Percentiles rank a stretch among this genome's conserved stretches.
phyloP scores from a whole-genome alignment of 1,140 invertebrate genomes.

The Drosophila pruinosa region DNA sequence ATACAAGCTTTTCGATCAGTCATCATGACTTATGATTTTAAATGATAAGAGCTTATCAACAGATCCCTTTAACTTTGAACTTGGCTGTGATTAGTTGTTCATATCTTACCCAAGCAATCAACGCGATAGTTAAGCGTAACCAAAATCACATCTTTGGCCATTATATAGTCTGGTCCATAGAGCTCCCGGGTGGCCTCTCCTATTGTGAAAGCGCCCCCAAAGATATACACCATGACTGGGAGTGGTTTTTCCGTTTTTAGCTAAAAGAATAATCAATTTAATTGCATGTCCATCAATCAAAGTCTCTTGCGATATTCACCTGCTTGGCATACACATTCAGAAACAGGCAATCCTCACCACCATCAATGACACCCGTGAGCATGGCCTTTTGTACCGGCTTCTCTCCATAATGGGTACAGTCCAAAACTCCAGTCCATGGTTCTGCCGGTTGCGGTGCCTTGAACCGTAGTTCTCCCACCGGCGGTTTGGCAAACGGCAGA shows the following conservation, averaged over 20 bases:
- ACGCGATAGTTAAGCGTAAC: slow-evolving; percentile 89
- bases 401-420: slow-evolving; percentile 46
- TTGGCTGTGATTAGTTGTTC: background rate
- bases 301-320: slow-evolving; percentile 44
- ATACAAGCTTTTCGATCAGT: background rate
- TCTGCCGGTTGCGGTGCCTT: slow-evolving; percentile 73
- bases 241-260: slow-evolving; percentile 53
- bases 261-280: slow-evolving; percentile 19
- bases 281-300: slow-evolving; percentile 9
- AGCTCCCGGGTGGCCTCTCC: slow-evolving; percentile 83
- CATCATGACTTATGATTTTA: background rate
- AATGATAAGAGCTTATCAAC: background rate
- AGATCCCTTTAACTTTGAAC: background rate
- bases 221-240: slow-evolving; percentile 89
- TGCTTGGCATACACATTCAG: slow-evolving; percentile 73
- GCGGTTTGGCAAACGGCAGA: slow-evolving; percentile 89
- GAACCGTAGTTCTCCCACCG: slow-evolving; percentile 87
- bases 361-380: slow-evolving; percentile 55
- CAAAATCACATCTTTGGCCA: slow-evolving; percentile 86
- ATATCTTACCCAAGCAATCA: slow-evolving; percentile 84
- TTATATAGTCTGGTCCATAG: slow-evolving; percentile 86
- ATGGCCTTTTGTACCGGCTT: slow-evolving; percentile 62
- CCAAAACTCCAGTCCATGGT: slow-evolving; percentile 64
- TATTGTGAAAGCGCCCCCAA: slow-evolving; percentile 87
- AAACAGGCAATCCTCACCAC: slow-evolving; percentile 83